These are phyloP conservation scores for Protophormia terraenovae DNA, from an alignment of 2,888 invertebrate genomes.

Conservation along the genomic window DNA sequence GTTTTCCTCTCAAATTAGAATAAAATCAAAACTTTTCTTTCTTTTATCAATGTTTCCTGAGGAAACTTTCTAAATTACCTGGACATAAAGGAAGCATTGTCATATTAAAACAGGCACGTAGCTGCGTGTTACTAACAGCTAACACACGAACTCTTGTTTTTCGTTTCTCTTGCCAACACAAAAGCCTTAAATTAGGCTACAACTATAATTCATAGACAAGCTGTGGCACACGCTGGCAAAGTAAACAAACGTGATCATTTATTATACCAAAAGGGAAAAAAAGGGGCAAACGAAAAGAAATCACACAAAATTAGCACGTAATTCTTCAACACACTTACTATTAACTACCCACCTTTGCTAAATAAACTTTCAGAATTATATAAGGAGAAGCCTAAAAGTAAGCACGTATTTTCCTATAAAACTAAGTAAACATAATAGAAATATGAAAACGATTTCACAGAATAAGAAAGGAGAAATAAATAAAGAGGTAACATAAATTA, in stretches of 20 bases:
- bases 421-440: conserved; percentile 49
- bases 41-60: background rate
- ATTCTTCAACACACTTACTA: conserved; percentile 29
- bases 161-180: background rate
- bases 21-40: conserved; percentile 19
- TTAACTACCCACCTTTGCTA: background rate
- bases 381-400: conserved; percentile 58
- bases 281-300: conserved; percentile 4
- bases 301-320: conserved; percentile 63
- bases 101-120: conserved; percentile 52
- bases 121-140: conserved; percentile 7
- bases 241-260: conserved; percentile 61
- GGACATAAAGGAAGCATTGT: conserved; percentile 26
- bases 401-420: conserved; percentile 55
- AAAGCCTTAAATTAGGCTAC: conserved; percentile 59
- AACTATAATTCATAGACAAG: conserved; percentile 44
- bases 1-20: background rate
- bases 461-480: background rate
- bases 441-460: conserved; percentile 47
- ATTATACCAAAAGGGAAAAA: conserved; percentile 20
- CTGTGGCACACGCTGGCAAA: conserved; percentile 53
- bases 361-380: background rate
- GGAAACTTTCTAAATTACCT: conserved; percentile 45
- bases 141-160: conserved; percentile 2
- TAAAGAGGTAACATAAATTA: conserved; percentile 41